Base-by-base conservation (phyloP, 1,140 invertebrate species). In the Drosophila sulfurigaster region DNA sequence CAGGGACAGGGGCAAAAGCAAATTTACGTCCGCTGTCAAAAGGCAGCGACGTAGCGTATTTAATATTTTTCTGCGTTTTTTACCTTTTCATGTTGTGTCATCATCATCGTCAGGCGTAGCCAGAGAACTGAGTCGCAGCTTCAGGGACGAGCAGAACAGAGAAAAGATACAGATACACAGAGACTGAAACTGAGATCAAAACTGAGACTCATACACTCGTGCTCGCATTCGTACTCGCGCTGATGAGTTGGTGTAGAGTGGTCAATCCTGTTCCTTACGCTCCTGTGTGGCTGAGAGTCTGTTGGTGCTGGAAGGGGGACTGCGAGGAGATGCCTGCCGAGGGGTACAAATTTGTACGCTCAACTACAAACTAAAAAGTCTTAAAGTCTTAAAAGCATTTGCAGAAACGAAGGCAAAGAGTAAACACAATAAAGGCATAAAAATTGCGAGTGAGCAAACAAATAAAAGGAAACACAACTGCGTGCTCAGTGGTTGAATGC, bases 1-100 rank as follows among this genome's bases (percentile, higher is more conserved):
- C 20, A 41, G 52, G 41, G 41, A 11, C 11, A 41, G 35, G 35
- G 81, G 75, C 85, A 89, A 89, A 89, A 89, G 85, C 79, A 91
- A 91, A 91, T 91, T 91, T 91, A 91, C 89, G 89, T 91, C 74
- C 82, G 83, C 89, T 91, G 89, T 91, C 89, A 91, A 82, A 87
- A 91, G 88, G 79, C 88, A 88, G 82, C 88, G 81, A 85, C 83
- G 81, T 81, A 82, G 88, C 88, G 88, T 91, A 91, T 91, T 91
- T 91, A 91, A 91, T 91, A 91, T 91, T 91, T 91, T 91, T 91
- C 81, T 88, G 82, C 88, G 88, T 91, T 81, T 85, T 91, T 91
- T 91, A 91, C 88, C 88, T 88, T 91, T 91, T 91, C 88, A 91
- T 91, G 88, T 91, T 91, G 88, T 91, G 88, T 91, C 88, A 91